A percentile compares a stretch with the other conserved stretches of the same genome.
These are phyloP conservation scores for Fabriciana adippe DNA, from an alignment of 2,888 invertebrate genomes.

Conservation along the genomic window DNA sequence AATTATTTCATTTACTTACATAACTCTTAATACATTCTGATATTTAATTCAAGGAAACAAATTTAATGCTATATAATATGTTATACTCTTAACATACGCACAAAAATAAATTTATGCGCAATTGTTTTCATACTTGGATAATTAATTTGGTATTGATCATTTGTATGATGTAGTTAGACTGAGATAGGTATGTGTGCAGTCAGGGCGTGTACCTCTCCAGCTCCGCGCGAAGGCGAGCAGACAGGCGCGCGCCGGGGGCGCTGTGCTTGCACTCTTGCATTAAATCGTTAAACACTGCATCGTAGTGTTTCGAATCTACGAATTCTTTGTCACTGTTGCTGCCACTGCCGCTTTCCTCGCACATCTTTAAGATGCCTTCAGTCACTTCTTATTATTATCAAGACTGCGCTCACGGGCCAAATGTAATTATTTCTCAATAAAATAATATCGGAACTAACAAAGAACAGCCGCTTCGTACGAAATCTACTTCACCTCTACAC, in stretches of 20 bases:
- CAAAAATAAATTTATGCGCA: too few species aligned
- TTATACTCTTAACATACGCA: too few species aligned
- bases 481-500: neutral
- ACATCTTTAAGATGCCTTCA: constrained; percentile 25
- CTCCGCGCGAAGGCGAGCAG: constrained; percentile 61
- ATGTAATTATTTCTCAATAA: neutral
- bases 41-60: too few species aligned
- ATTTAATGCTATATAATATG: too few species aligned
- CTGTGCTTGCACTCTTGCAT: constrained; percentile 85
- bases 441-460: constrained; percentile 4
- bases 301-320: constrained; percentile 47
- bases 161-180: neutral
- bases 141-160: neutral
- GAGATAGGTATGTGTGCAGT: neutral
- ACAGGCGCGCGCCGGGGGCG: constrained; percentile 86
- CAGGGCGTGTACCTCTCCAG: constrained; percentile 60
- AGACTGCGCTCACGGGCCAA: neutral
- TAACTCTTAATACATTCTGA: too few species aligned
- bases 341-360: constrained; percentile 27
- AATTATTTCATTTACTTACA: too few species aligned
- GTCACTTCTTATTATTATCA: neutral
- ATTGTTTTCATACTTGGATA: too few species aligned
- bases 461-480: neutral
- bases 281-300: constrained; percentile 81
- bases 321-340: constrained; percentile 23